A percentile compares a stretch with the other conserved stretches of the same genome.
Evolutionary conservation across 2,113 vertebrate genomes (phyloP).

Genomic region (Prionailurus bengalensis): DNA sequence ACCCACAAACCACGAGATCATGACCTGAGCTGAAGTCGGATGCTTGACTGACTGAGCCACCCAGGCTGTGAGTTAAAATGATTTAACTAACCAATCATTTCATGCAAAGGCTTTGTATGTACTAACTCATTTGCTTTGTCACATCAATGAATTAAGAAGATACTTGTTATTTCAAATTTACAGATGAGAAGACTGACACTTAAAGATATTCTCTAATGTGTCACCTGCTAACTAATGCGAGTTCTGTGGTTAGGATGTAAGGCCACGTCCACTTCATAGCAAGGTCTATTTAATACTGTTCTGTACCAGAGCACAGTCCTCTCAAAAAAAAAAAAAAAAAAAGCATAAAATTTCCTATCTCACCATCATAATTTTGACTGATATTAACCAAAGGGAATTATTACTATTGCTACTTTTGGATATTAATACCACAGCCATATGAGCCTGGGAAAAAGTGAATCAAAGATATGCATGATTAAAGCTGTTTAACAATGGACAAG

Average conservation of each 20-base stretch:
- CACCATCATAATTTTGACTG: background rate
- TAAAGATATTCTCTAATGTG: background rate
- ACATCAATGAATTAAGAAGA: background rate
- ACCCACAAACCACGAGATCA: too few relatives aligned
- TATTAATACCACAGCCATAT: background rate
- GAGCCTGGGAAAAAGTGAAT: background rate
- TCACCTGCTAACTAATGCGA: background rate
- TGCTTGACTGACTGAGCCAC: too few relatives aligned
- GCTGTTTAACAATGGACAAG: background rate
- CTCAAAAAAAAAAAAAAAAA: background rate
- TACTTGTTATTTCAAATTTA: background rate
- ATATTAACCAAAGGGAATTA: background rate
- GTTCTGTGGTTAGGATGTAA: background rate
- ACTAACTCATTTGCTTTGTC: background rate
- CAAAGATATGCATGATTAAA: background rate
- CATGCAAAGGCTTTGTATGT: background rate
- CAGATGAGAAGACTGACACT: background rate
- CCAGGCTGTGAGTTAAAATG: too few relatives aligned
- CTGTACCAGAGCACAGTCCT: background rate
- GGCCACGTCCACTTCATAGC: background rate
- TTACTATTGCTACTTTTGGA: background rate
- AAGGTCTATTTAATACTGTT: background rate
- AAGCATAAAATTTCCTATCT: background rate
- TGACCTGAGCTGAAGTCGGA: too few relatives aligned
- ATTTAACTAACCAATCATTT: background rate